phyloP scores from a whole-genome alignment of 2,888 invertebrate species.

The Eilema griseolum region DNA sequence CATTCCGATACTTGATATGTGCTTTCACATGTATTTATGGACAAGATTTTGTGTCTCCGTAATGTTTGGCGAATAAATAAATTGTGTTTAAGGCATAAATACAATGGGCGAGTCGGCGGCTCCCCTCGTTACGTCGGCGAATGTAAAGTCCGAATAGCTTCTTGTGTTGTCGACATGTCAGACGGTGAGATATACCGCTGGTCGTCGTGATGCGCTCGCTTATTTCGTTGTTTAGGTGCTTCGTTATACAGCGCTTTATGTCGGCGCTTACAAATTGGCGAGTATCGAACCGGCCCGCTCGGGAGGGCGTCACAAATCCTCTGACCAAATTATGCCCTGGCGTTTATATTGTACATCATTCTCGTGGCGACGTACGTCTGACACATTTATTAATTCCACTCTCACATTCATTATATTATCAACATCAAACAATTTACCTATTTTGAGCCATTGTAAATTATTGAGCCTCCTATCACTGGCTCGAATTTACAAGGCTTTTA shows the following conservation, averaged over 20 bases:
- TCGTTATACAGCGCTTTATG: slow-evolving; percentile 83
- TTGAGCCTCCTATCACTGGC: slow-evolving; percentile 20
- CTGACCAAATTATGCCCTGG: slow-evolving; percentile 65
- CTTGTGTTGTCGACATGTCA: slow-evolving; percentile 82
- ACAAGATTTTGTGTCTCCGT: slow-evolving; percentile 87
- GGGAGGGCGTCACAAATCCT: slow-evolving; percentile 68
- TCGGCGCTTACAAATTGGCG: slow-evolving; percentile 84
- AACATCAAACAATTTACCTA: slow-evolving; percentile 43
- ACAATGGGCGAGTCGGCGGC: slow-evolving; percentile 83
- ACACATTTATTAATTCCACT: slow-evolving; percentile 62
- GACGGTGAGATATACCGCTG: slow-evolving; percentile 78
- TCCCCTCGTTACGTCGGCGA: slow-evolving; percentile 85
- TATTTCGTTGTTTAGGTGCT: slow-evolving; percentile 81
- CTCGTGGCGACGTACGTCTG: slow-evolving; percentile 59
- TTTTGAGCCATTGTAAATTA: slow-evolving; percentile 38
- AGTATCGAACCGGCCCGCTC: slow-evolving; percentile 63
- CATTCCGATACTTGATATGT: slow-evolving; percentile 87
- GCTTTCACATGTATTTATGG: slow-evolving; percentile 87
- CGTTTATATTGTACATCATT: slow-evolving; percentile 72
- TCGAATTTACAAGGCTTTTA: slow-evolving; percentile 17
- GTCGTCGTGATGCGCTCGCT: slow-evolving; percentile 64
- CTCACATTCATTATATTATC: slow-evolving; percentile 48
- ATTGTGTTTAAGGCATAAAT: slow-evolving; percentile 85
- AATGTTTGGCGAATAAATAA: slow-evolving; percentile 87
- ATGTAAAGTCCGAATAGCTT: slow-evolving; percentile 81